These are phyloP conservation scores for Heterotis niloticus DNA, from an alignment of 2,113 vertebrate genomes.

Conservation along the genomic window DNA sequence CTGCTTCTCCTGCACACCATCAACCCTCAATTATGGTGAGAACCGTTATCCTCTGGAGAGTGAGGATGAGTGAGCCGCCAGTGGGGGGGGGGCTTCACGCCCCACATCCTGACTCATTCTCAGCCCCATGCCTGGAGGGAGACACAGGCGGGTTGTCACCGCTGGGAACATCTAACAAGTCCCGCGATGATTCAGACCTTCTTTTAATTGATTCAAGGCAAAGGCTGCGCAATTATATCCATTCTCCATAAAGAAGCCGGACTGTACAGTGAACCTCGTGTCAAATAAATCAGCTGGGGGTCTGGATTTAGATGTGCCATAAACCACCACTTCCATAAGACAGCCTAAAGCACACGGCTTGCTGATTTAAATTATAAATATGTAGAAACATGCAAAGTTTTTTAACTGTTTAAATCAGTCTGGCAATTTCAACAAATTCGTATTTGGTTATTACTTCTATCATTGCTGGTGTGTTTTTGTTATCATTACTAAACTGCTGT, in stretches of 20 bases:
- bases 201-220: slow-evolving; percentile 56
- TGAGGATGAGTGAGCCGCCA: slow-evolving; percentile 24
- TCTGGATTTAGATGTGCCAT: neutral
- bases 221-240: slow-evolving; percentile 36
- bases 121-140: slow-evolving; percentile 48
- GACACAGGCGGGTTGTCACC: slow-evolving; percentile 37
- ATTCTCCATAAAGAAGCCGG: neutral
- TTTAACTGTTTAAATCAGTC: neutral
- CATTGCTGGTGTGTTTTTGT: too few species aligned
- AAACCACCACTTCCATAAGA: neutral
- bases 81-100: slow-evolving; percentile 39
- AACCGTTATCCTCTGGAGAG: slow-evolving; percentile 24
- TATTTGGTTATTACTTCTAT: too few species aligned
- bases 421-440: neutral
- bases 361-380: too few species aligned
- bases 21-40: slow-evolving; percentile 4
- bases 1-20: neutral
- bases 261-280: neutral
- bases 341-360: too few species aligned
- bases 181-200: slow-evolving; percentile 42
- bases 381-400: too few species aligned
- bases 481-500: too few species aligned
- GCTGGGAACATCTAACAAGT: slow-evolving; percentile 55
- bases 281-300: neutral
- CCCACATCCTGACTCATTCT: slow-evolving; percentile 65